Conservation (phyloP, 2,888 invertebrate genomes). For the Subacronicta megacephala region DNA sequence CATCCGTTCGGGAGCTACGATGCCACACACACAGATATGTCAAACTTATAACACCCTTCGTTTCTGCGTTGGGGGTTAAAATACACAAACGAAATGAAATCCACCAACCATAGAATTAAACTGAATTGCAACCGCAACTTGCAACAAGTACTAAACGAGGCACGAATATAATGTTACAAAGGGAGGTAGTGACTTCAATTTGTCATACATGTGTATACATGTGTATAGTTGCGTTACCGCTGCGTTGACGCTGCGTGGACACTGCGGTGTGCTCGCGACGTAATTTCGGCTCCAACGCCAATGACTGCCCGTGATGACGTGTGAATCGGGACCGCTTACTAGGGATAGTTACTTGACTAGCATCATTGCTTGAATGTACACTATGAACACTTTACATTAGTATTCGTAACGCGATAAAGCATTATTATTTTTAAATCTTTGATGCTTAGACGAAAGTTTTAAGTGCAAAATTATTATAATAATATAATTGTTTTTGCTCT, state of each 20-base stretch:
- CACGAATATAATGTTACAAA: slow-evolving; percentile 52
- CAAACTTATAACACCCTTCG: too few species aligned
- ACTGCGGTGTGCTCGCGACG: slow-evolving; percentile 43
- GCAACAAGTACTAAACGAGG: slow-evolving; percentile 19
- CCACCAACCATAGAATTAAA: slow-evolving; percentile 8
- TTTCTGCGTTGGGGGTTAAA: too few species aligned
- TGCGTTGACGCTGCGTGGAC: slow-evolving; percentile 39
- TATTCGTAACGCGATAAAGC: too few species aligned
- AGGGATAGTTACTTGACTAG: slow-evolving; percentile 10
- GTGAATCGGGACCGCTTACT: slow-evolving; percentile 36
- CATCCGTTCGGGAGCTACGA: too few species aligned
- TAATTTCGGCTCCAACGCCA: slow-evolving; percentile 36
- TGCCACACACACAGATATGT: too few species aligned
- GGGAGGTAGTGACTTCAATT: slow-evolving; percentile 24
- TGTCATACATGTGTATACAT: slow-evolving; percentile 32
- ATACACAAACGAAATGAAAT: slow-evolving; percentile 6
- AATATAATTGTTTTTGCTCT: too few species aligned
- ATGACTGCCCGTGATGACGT: slow-evolving; percentile 52
- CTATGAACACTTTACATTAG: too few species aligned
- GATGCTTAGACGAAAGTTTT: too few species aligned
- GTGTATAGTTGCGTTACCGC: slow-evolving; percentile 16
- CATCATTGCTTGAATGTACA: neutral
- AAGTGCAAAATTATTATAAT: too few species aligned
- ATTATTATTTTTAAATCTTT: too few species aligned
- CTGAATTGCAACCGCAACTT: slow-evolving; percentile 6